Evolutionary conservation across 53 echinoderm and acorn worm species (phyloP).

Genomic region (Henricia sp.): DNA sequence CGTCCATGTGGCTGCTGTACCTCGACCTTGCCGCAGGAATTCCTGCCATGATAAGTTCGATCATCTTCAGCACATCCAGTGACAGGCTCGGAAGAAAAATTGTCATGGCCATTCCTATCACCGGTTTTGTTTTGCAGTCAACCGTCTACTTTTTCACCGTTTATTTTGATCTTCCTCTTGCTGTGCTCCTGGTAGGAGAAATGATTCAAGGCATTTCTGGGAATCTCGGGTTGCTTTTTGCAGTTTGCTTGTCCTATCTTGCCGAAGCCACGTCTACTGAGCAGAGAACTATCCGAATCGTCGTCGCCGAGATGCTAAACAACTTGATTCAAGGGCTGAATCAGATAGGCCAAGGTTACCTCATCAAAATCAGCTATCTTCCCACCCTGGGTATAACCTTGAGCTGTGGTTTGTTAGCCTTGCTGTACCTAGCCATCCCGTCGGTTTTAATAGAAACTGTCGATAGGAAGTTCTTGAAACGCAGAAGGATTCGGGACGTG

Average conservation of each 20-base stretch:
- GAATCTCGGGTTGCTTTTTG: constrained; percentile 45
- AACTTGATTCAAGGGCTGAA: constrained; percentile 45
- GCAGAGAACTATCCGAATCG: constrained; percentile 66
- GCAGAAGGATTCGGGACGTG: neutral
- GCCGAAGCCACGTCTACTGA: constrained; percentile 56
- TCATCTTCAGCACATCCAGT: constrained; percentile 63
- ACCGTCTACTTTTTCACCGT: constrained; percentile 26
- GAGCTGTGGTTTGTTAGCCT: neutral
- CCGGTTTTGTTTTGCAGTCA: constrained; percentile 48
- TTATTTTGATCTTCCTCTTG: constrained; percentile 33
- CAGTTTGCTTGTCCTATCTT: constrained; percentile 64
- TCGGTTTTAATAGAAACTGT: constrained; percentile 65
- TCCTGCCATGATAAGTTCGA: constrained; percentile 47
- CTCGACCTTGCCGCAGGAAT: constrained; percentile 6
- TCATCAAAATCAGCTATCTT: constrained; percentile 25
- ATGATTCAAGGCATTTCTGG: constrained; percentile 57
- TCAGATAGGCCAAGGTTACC: constrained; percentile 61
- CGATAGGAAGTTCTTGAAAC: neutral
- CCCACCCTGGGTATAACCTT: constrained; percentile 40
- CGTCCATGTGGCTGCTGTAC: constrained; percentile 70
- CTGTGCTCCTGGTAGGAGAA: constrained; percentile 51
- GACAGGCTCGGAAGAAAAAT: constrained; percentile 68
- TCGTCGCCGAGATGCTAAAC: constrained; percentile 60
- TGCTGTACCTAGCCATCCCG: constrained; percentile 56
- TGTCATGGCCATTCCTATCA: constrained; percentile 47